These are phyloP conservation scores for Drosophila repleta DNA, from an alignment of 1,140 invertebrate genomes.

Conservation along the genomic window DNA sequence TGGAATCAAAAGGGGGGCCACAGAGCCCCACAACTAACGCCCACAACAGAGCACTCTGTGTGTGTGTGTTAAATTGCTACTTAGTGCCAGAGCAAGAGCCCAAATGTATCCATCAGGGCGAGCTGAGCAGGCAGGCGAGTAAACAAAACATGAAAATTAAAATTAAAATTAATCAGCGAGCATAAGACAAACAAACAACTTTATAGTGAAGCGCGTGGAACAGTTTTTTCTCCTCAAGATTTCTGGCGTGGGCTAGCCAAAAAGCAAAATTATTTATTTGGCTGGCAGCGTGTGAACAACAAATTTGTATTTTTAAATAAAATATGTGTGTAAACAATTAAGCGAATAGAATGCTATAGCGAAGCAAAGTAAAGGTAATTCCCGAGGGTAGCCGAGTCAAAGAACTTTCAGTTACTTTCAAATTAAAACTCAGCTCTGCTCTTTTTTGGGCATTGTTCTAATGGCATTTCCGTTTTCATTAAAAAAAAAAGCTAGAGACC, in stretches of 20 bases:
- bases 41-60: slow-evolving; percentile 21
- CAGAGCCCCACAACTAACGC: slow-evolving; percentile 19
- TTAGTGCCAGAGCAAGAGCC: slow-evolving; percentile 55
- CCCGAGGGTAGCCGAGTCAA: slow-evolving; percentile 55
- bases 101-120: slow-evolving; percentile 57
- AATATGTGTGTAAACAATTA: slow-evolving; percentile 64
- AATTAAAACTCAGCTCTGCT: slow-evolving; percentile 49
- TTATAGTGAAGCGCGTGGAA: slow-evolving; percentile 39
- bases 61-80: slow-evolving; percentile 60
- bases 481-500: slow-evolving; percentile 11
- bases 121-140: slow-evolving; percentile 15
- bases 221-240: slow-evolving; percentile 13
- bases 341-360: slow-evolving; percentile 32
- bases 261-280: slow-evolving; percentile 7
- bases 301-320: slow-evolving; percentile 50
- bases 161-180: slow-evolving; percentile 51
- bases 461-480: slow-evolving; percentile 62
- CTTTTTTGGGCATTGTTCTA: slow-evolving; percentile 34
- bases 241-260: slow-evolving; percentile 18
- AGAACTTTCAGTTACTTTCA: slow-evolving; percentile 74
- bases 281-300: slow-evolving; percentile 50
- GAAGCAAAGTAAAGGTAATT: slow-evolving; percentile 27
- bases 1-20: not conserved
- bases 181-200: slow-evolving; percentile 39
- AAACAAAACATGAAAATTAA: slow-evolving; percentile 48